A percentile compares a stretch with the other conserved stretches of the same genome.
phyloP scores from a whole-genome alignment of 1,140 invertebrate genomes.

The Melipona quadrifasciata region DNA sequence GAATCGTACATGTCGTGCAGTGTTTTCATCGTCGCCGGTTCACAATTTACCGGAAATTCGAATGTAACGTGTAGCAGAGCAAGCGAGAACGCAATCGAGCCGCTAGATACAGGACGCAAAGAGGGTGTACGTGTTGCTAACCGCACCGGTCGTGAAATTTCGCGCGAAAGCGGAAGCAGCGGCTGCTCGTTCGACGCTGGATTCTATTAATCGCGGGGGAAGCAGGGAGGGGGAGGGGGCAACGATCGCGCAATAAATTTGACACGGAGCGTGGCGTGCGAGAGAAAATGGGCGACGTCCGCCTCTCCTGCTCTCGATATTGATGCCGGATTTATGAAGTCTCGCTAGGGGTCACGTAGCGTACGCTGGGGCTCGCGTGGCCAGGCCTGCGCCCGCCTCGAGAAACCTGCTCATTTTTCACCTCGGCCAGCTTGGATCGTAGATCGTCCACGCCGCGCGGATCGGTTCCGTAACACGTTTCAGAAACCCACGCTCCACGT shows the following conservation, averaged over 20 bases:
- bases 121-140: background rate
- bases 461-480: constrained; percentile 59
- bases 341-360: constrained; percentile 65
- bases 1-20: too few relatives aligned
- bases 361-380: constrained; percentile 41
- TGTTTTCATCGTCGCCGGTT: too few relatives aligned
- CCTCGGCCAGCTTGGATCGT: constrained; percentile 31
- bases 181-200: background rate
- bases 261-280: constrained; percentile 17
- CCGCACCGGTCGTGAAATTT: background rate
- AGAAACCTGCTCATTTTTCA: constrained; percentile 62
- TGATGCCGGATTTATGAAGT: constrained; percentile 71
- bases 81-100: background rate
- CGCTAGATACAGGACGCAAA: too few relatives aligned
- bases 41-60: too few relatives aligned
- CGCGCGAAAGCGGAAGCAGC: background rate
- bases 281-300: constrained; percentile 13
- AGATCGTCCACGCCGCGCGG: constrained; percentile 51
- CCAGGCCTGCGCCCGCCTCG: constrained; percentile 10
- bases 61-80: too few relatives aligned
- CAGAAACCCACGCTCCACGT: constrained; percentile 41
- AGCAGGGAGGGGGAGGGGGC: background rate
- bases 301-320: constrained; percentile 58
- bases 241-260: constrained; percentile 45
- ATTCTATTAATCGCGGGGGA: constrained; percentile 45